Evolutionary conservation across 2,797 vertebrate genomes (phyloP).

Genomic region (Phrynocephalus guinanensis): DNA sequence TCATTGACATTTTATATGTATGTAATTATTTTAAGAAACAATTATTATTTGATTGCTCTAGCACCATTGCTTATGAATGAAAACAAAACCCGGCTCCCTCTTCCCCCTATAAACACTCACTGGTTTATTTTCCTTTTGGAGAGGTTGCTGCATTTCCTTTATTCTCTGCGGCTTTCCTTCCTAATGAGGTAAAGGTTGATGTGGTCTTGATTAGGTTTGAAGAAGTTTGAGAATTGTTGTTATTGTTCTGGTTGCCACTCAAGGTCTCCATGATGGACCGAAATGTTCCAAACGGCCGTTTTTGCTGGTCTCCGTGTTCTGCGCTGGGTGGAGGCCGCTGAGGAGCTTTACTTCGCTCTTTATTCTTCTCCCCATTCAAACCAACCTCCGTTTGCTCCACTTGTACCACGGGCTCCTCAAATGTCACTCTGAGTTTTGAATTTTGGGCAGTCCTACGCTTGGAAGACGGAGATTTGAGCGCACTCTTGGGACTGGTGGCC

Average conservation of each 20-base stretch:
- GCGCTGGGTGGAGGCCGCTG: conserved; percentile 69
- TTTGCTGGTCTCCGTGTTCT: conserved; percentile 82
- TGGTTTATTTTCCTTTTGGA: conserved; percentile 87
- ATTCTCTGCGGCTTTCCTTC: conserved; percentile 84
- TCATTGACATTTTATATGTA: neutral
- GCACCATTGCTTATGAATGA: neutral
- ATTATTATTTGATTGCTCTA: conserved; percentile 11
- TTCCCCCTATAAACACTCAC: conserved; percentile 76
- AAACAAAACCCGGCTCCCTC: neutral
- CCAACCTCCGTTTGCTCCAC: conserved; percentile 80
- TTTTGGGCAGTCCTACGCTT: conserved; percentile 94
- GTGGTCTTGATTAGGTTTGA: conserved; percentile 76
- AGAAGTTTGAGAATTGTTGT: conserved; percentile 83
- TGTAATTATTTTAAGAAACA: neutral
- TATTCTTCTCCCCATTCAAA: conserved; percentile 78
- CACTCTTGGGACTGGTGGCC: conserved; percentile 95
- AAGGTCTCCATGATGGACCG: conserved; percentile 96
- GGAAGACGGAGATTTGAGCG: conserved; percentile 96
- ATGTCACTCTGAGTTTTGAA: conserved; percentile 95
- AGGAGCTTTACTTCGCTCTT: conserved; percentile 78
- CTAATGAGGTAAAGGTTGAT: conserved; percentile 83
- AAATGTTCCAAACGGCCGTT: conserved; percentile 92
- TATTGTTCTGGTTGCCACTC: conserved; percentile 95
- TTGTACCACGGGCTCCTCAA: conserved; percentile 93
- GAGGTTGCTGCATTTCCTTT: conserved; percentile 80